Evolutionary conservation across 1,140 invertebrate genomes (phyloP).

Genomic region (Plutomurus gul): DNA sequence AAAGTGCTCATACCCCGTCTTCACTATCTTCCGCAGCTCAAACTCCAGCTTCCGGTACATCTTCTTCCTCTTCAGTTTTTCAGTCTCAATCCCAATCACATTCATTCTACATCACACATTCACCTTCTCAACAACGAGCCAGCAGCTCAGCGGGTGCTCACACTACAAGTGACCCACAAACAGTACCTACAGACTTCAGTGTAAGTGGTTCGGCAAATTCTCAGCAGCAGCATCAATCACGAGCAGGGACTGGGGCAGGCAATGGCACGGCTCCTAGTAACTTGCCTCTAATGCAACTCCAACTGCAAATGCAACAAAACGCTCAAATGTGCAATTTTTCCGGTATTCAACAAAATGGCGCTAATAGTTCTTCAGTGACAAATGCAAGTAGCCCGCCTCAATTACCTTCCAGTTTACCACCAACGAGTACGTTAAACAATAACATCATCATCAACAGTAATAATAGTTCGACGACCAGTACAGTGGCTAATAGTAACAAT

Average conservation of each 20-base stretch:
- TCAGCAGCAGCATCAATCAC: not conserved
- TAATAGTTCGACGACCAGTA: conserved; percentile 45
- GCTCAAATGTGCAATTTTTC: conserved; percentile 47
- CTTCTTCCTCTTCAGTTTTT: conserved; percentile 11
- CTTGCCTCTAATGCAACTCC: conserved; percentile 46
- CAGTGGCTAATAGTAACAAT: conserved; percentile 55
- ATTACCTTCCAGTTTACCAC: conserved; percentile 49
- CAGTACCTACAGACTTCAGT: conserved; percentile 11
- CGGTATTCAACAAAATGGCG: conserved; percentile 22
- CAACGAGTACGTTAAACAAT: conserved; percentile 54
- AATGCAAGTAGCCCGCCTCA: conserved; percentile 14
- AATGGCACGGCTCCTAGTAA: not conserved
- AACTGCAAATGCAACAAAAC: conserved; percentile 56
- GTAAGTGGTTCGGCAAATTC: not conserved
- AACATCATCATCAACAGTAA: conserved; percentile 39
- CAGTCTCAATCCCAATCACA: conserved; percentile 36
- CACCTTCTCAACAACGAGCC: conserved; percentile 3
- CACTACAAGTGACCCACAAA: not conserved
- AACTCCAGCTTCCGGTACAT: not conserved
- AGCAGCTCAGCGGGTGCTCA: not conserved
- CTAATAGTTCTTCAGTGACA: conserved; percentile 10
- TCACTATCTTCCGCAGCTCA: not conserved
- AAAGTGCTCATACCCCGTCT: not conserved
- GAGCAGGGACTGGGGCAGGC: not conserved
- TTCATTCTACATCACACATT: conserved; percentile 47